These are phyloP conservation scores for Anoplolepis gracilipes DNA, from an alignment of 1,140 invertebrate species.

Conservation along the genomic window DNA sequence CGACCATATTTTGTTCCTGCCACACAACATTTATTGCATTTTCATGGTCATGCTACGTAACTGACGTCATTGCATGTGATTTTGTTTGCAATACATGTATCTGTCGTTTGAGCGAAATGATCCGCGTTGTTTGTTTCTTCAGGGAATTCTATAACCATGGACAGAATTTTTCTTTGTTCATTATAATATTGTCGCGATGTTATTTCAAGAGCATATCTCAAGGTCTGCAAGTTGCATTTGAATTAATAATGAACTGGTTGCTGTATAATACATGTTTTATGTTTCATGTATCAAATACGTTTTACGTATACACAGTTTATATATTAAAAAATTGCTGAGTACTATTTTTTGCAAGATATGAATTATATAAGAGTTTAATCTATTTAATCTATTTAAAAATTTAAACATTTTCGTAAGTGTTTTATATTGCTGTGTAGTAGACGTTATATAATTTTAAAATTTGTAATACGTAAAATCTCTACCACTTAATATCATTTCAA, in stretches of 20 bases:
- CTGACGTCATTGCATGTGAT: slow-evolving; percentile 13
- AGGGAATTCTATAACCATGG: slow-evolving; percentile 2
- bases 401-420: slow-evolving; percentile 8
- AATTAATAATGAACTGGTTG: slow-evolving; percentile 6
- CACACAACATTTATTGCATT: neutral
- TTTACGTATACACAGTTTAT: too few species aligned
- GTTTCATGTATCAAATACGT: neutral
- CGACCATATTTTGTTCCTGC: neutral
- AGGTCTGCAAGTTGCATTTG: neutral
- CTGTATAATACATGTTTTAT: neutral
- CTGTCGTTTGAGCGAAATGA: neutral
- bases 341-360: neutral
- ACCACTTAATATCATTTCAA: too few species aligned
- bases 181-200: slow-evolving; percentile 5
- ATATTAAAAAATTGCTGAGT: too few species aligned
- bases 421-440: neutral
- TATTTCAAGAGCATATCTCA: neutral
- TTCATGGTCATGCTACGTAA: neutral
- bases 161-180: neutral
- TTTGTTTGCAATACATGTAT: neutral
- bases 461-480: neutral
- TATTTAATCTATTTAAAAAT: too few species aligned
- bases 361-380: too few species aligned
- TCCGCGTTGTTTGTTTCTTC: neutral
- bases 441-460: neutral